Base-by-base conservation (phyloP, 2,888 invertebrate genomes). In the Platerodrilus igneus region DNA sequence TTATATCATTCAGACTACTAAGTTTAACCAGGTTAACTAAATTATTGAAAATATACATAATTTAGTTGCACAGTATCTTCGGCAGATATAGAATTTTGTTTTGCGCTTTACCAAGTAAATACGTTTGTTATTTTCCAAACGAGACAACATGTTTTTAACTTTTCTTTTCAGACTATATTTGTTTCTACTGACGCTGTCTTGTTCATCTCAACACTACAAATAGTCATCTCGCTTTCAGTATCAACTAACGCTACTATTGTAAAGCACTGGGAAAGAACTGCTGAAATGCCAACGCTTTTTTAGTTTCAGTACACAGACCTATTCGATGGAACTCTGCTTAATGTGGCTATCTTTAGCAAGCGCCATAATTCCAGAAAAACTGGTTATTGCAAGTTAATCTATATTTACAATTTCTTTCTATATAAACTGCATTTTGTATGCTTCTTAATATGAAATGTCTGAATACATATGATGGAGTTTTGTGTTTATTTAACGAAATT, bases 41-140 rank as follows among this genome's bases (percentile, higher is more conserved):
- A 65, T 64, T 63, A 64, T 62, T 54, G 53, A 56, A 63, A 65
- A 63, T 62, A 59, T 47, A 52, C 55, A 52, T 57, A 53, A 59
- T 60, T 62, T 60, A 60, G 64, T 62, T 63, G 58, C 58, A 57
- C 58, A 59, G 58, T 56, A 56, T 57, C 45, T 50, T 46, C 43
- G 42, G 50, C 57, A 62, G 62, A 62, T 60, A 60, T 60, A 57
- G 58, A 59, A 59, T 60, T 59, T 58, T 52, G 56, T 52, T 51
- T 50, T 47, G 52, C 48, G 40, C 49, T 56, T 51, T 52, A 42
- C 31, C 32, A 37, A 44, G 48, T 52, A 55, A 53, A 56, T 59
- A 52, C 55, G 55, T 53, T 51, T 56, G 55, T 47, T 50, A 49
- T 37, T 51, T 53, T 51, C 51, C 54, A 46, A 44, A 47, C 44